These are phyloP conservation scores for Bradysia coprophila DNA, from an alignment of 1,140 invertebrate species.

Conservation along the genomic window DNA sequence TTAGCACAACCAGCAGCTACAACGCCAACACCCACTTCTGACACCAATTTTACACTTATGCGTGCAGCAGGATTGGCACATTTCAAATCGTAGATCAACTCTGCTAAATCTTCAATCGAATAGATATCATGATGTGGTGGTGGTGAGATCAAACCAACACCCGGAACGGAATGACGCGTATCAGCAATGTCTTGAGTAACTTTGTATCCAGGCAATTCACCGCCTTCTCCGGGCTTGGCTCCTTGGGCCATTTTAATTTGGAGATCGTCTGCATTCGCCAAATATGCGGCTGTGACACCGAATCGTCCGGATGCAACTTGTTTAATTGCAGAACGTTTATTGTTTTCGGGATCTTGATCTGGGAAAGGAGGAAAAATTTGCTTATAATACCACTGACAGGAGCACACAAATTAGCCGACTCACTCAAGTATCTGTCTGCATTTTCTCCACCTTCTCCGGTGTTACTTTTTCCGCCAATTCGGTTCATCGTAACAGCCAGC, in stretches of 20 bases:
- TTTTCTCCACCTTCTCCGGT: constrained; percentile 92
- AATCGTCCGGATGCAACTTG: constrained; percentile 96
- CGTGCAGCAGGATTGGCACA: constrained; percentile 89
- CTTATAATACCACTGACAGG: not conserved
- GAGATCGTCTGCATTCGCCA: constrained; percentile 89
- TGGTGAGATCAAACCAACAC: constrained; percentile 96
- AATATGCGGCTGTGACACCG: constrained; percentile 92
- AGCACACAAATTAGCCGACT: constrained; percentile 10
- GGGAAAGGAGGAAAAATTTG: not conserved
- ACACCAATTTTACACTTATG: constrained; percentile 96
- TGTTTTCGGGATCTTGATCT: constrained; percentile 53
- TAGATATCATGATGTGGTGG: constrained; percentile 99
- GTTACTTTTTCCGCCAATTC: constrained; percentile 88
- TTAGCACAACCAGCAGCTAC: constrained; percentile 96
- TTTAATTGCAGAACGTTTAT: constrained; percentile 66
- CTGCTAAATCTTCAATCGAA: constrained; percentile 96
- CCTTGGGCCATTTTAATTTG: constrained; percentile 99
- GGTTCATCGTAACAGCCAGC: constrained; percentile 93
- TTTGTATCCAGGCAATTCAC: constrained; percentile 67
- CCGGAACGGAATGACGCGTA: constrained; percentile 87
- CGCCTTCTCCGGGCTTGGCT: constrained; percentile 90
- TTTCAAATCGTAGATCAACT: constrained; percentile 97
- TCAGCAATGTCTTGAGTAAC: constrained; percentile 90
- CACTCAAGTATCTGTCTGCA: constrained; percentile 61
- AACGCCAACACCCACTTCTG: constrained; percentile 95